phyloP scores from a whole-genome alignment of 2,888 invertebrate species.

The Hirtodrosophila confusa region DNA sequence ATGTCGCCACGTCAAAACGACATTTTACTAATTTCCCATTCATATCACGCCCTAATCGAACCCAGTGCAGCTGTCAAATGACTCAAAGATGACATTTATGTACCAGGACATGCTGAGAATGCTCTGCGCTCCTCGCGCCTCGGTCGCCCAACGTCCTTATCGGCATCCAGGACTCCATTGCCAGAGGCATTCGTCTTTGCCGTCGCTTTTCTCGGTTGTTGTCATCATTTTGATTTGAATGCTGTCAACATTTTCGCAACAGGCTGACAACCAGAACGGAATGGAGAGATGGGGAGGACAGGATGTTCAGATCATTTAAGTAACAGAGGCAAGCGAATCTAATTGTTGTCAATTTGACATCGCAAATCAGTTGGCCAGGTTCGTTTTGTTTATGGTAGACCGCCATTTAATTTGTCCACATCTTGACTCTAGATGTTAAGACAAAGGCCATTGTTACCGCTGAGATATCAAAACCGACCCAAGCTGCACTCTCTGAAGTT shows the following conservation, averaged over 20 bases:
- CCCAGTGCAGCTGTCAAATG: constrained; percentile 63
- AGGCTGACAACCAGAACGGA: constrained; percentile 41
- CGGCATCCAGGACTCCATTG: constrained; percentile 26
- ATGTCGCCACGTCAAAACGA: constrained; percentile 9
- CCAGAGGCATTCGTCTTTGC: constrained; percentile 42
- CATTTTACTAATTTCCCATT: constrained; percentile 64
- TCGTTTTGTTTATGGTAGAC: constrained; percentile 21
- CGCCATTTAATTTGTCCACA: constrained; percentile 39
- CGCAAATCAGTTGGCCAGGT: constrained; percentile 48
- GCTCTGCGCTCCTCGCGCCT: not conserved
- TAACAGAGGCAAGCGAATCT: constrained; percentile 31
- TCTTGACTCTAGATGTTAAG: constrained; percentile 20
- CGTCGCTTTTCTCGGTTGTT: constrained; percentile 40
- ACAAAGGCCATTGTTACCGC: constrained; percentile 26
- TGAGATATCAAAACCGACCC: constrained; percentile 14
- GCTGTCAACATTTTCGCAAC: constrained; percentile 72
- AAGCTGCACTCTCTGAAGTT: constrained; percentile 7
- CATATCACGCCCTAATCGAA: constrained; percentile 72
- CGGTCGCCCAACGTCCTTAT: constrained; percentile 6
- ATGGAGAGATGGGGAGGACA: not conserved
- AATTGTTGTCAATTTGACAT: constrained; percentile 67
- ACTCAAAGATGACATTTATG: constrained; percentile 74
- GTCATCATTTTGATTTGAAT: constrained; percentile 73
- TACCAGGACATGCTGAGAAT: constrained; percentile 50
- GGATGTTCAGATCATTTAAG: constrained; percentile 26